phyloP scores from a whole-genome alignment of 1,140 invertebrate species.

The Drosophila sp. region DNA sequence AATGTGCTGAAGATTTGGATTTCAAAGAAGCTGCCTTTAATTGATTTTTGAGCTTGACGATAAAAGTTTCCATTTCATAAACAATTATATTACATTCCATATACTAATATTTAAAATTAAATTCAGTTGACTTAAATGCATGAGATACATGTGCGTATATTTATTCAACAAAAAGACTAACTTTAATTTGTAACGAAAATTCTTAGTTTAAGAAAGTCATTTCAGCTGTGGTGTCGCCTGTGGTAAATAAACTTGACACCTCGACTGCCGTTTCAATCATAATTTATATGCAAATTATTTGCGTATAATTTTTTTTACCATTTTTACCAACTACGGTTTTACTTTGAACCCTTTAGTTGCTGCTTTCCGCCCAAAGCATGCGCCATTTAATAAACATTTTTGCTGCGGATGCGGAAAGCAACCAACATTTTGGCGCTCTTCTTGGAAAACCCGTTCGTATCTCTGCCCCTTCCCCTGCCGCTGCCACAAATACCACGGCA shows the following conservation, averaged over 20 bases:
- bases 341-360: conserved; percentile 67
- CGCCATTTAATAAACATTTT: conserved; percentile 78
- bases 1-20: conserved; percentile 18
- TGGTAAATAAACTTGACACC: conserved; percentile 43
- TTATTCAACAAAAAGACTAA: not conserved
- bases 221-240: conserved; percentile 9
- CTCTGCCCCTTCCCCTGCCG: not conserved
- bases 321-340: conserved; percentile 42
- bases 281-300: conserved; percentile 83
- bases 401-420: conserved; percentile 29
- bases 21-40: conserved; percentile 8
- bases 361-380: conserved; percentile 55
- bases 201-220: conserved; percentile 2
- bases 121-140: too few species aligned
- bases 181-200: conserved; percentile 17
- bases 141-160: too few species aligned
- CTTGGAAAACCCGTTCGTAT: not conserved
- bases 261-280: conserved; percentile 56
- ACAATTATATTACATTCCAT: too few species aligned
- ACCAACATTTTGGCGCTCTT: conserved; percentile 12
- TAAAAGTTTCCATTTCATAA: too few species aligned
- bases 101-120: too few species aligned
- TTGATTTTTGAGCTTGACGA: conserved; percentile 6
- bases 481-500: not conserved
- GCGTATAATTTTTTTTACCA: conserved; percentile 55